Evolutionary conservation across 2,113 vertebrate genomes (phyloP), one percentile per base, ranked within the genome.

Genomic region (Oophaga pumilio): DNA sequence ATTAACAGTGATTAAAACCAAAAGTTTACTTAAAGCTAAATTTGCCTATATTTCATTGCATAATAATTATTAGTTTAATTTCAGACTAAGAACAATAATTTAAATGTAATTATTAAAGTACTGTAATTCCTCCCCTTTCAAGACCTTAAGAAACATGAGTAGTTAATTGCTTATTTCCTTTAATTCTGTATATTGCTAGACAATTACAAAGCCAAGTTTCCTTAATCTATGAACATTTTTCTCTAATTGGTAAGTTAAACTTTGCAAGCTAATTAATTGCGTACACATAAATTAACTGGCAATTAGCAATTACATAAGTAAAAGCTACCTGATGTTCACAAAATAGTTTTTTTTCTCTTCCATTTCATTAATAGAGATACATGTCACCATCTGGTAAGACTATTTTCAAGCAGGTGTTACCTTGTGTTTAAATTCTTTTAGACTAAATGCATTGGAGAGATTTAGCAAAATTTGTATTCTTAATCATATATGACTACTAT

Each of bases 231-330:
- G 69, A 88, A 59, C 69, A 83, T 83, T 88, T 88, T 74, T 60
- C 81, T 83, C 71, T 83, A 88, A 88, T 88, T 88, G 86, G 80
- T 66, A 83, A 88, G 80, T 83, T 88, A 88, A 82, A 88, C 80
- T 82, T 77, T 76, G 69, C 80, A 88, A 82, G 86, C 79, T 64
- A 88, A 88, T 88, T 88, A 88, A 88, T 88, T 88, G 79, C 80
- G 66, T 77, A 88, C 43, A 83, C 53, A 87, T 83, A 88, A 88
- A 88, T 88, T 88, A 83, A 83, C 56, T 82, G 77, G 86, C 49
- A 88, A 88, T 83, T 88, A 88, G 80, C 80, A 88, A 83, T 88
- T 88, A 66, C 57, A 64, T 83, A 88, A 76, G 80, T 49, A 82
- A 88, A 64, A 83, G 24, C 71, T 83, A 88, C 86, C 86, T 88